phyloP scores from a whole-genome alignment of 2,113 vertebrate genomes.

The Oryzias javanicus region DNA sequence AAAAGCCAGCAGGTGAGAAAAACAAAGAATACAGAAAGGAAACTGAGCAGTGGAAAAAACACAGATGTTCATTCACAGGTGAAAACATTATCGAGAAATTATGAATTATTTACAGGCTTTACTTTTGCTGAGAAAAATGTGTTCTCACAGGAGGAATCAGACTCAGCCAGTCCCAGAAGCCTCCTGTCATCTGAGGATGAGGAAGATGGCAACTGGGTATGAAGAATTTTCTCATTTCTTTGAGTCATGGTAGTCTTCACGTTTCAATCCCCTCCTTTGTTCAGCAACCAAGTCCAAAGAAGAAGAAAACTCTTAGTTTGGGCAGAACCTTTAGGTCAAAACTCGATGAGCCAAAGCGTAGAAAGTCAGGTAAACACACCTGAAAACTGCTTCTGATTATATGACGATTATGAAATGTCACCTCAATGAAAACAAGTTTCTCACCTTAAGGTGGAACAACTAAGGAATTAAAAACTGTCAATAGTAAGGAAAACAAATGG shows the following conservation, averaged over 20 bases:
- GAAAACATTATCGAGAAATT: background rate
- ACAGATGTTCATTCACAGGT: constrained; percentile 24
- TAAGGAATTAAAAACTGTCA: background rate
- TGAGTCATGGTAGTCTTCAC: background rate
- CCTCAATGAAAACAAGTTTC: background rate
- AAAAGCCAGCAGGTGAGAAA: constrained; percentile 8
- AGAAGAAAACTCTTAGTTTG: background rate
- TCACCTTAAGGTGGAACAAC: constrained; percentile 12
- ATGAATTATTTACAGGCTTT: background rate
- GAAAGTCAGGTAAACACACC: constrained; percentile 3
- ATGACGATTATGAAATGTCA: background rate
- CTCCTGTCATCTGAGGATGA: constrained; percentile 44
- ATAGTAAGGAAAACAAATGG: background rate
- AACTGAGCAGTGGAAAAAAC: background rate
- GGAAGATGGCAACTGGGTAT: constrained; percentile 40
- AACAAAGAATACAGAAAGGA: background rate
- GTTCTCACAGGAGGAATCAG: constrained; percentile 20
- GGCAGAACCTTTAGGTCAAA: constrained; percentile 10
- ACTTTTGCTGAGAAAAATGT: background rate
- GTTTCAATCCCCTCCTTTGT: constrained; percentile 1
- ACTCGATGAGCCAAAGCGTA: constrained; percentile 13
- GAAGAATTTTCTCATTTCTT: background rate
- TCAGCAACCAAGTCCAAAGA: constrained; percentile 51
- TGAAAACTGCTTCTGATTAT: no score
- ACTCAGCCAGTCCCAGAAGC: background rate